Evolutionary conservation across 2,113 vertebrate species (phyloP).

Genomic region (Calyptomena viridis): DNA sequence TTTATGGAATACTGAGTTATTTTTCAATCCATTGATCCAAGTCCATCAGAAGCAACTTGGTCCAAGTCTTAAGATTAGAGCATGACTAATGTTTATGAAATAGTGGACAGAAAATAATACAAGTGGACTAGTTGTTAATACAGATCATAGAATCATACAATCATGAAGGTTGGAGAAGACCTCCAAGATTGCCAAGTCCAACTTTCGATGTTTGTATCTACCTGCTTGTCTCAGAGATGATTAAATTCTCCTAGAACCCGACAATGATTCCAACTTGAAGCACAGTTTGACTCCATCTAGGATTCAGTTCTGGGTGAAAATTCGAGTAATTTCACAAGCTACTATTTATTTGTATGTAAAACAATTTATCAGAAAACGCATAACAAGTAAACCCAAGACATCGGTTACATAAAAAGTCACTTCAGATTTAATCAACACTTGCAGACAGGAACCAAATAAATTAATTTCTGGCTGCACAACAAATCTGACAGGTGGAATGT

Average conservation of each 20-base stretch:
- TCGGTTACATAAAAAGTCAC: background rate
- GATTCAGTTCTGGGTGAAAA: background rate
- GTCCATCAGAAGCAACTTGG: background rate
- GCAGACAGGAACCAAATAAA: background rate
- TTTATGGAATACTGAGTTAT: background rate
- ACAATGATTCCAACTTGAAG: background rate
- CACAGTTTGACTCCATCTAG: background rate
- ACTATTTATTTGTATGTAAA: background rate
- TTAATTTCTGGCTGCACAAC: background rate
- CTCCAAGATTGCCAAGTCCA: background rate
- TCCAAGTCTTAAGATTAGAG: background rate
- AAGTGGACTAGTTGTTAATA: background rate
- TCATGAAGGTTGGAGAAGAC: background rate
- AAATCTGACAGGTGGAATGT: background rate
- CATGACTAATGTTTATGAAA: background rate
- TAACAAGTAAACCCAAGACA: background rate
- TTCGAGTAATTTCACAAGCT: background rate
- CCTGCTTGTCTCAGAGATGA: background rate
- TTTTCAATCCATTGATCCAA: background rate
- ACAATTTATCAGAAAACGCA: background rate
- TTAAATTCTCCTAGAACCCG: background rate
- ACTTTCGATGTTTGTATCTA: background rate
- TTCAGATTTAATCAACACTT: background rate
- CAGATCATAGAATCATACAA: background rate
- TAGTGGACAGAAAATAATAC: background rate